Evolutionary conservation across 2,797 vertebrate species (phyloP).

Genomic region (Pipistrellus kuhlii): DNA sequence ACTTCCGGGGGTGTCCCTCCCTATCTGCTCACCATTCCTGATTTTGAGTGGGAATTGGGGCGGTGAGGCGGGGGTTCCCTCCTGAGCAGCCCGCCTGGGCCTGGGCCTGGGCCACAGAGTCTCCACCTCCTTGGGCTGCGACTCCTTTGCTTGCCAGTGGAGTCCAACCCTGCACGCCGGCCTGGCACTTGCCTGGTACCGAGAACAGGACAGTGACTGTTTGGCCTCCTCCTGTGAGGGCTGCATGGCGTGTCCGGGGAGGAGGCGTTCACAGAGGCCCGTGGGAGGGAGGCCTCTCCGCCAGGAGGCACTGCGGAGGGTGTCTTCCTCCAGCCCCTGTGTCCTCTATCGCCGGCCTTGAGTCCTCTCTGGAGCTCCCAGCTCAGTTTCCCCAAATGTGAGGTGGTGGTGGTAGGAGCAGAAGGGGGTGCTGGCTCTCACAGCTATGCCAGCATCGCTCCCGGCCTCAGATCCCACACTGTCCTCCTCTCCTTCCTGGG

Average conservation of each 20-base stretch:
- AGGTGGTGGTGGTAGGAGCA: background rate
- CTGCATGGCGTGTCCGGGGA: background rate
- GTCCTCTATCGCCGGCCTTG: background rate
- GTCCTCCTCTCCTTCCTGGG: background rate
- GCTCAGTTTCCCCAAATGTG: background rate
- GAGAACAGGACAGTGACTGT: background rate
- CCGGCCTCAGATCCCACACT: background rate
- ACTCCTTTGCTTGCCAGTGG: background rate
- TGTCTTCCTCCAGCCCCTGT: background rate
- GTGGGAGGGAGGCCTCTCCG: background rate
- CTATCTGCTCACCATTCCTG: too few species aligned
- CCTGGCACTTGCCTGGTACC: background rate
- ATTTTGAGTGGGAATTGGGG: too few species aligned
- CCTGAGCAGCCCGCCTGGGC: background rate
- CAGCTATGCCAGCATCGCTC: background rate
- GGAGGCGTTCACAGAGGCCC: background rate
- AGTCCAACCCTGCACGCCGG: too few species aligned
- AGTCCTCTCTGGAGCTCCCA: background rate
- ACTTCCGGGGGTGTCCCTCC: rapidly evolving
- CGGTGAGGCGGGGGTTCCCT: background rate
- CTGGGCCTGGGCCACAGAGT: too few species aligned
- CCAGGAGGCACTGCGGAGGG: too few species aligned
- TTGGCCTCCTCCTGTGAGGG: background rate
- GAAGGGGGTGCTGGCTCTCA: background rate
- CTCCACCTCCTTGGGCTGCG: background rate